phyloP scores from a whole-genome alignment of 2,113 vertebrate species.

The Tringa solitaria region DNA sequence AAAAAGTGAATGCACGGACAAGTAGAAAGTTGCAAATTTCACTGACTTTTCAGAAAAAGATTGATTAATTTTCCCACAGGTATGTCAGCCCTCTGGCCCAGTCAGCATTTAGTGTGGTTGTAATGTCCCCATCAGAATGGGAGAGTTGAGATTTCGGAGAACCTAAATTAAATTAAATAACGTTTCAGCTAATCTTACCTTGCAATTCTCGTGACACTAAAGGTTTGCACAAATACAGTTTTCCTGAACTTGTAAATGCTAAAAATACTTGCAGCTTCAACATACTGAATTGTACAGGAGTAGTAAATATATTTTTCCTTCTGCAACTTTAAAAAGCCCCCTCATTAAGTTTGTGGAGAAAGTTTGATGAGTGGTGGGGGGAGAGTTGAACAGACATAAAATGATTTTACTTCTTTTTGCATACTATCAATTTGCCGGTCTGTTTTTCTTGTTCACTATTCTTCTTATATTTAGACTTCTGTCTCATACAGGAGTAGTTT shows the following conservation, averaged over 20 bases:
- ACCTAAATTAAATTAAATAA: not conserved
- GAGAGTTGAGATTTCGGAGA: not conserved
- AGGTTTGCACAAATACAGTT: not conserved
- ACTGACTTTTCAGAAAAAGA: not conserved
- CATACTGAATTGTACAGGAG: not conserved
- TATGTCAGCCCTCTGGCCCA: not conserved
- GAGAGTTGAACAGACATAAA: not conserved
- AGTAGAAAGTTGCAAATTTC: not conserved
- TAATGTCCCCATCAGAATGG: not conserved
- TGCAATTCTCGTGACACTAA: not conserved
- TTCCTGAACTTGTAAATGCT: not conserved
- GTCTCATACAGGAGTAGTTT: not conserved
- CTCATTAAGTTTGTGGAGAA: not conserved
- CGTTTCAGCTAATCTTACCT: not conserved
- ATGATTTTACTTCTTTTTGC: not conserved
- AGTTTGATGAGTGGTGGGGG: not conserved
- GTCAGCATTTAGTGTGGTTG: not conserved
- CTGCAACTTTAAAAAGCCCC: not conserved
- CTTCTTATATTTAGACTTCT: not conserved
- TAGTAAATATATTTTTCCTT: not conserved
- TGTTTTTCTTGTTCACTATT: not conserved
- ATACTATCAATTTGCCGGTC: not conserved
- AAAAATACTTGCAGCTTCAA: not conserved
- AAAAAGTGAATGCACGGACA: not conserved
- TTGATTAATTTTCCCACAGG: not conserved